A percentile compares a stretch with the other conserved stretches of the same genome.
Conservation (phyloP, 2,113 vertebrate species). For the Mesocricetus auratus region DNA sequence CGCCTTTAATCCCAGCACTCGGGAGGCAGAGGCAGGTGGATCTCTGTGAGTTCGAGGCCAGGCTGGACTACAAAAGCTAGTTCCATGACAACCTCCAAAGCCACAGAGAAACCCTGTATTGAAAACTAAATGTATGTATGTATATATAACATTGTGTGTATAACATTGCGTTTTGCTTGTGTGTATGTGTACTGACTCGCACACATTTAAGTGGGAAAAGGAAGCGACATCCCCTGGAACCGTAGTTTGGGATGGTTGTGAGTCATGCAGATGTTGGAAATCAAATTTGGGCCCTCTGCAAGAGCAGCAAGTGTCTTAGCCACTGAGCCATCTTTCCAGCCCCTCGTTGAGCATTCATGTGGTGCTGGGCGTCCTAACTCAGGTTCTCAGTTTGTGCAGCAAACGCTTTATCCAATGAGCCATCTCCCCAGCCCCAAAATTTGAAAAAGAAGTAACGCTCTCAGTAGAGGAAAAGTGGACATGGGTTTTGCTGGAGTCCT, state of each 20-base stretch:
- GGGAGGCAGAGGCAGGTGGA: too few relatives aligned
- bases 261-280: not conserved
- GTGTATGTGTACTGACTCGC: not conserved
- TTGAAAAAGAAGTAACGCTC: not conserved
- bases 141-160: too few relatives aligned
- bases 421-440: not conserved
- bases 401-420: not conserved
- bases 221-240: not conserved
- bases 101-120: too few relatives aligned
- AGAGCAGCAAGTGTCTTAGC: not conserved
- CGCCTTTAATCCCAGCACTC: too few relatives aligned
- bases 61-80: too few relatives aligned
- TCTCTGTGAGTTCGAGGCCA: too few relatives aligned
- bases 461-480: too few relatives aligned
- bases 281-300: not conserved
- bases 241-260: too few relatives aligned
- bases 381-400: not conserved
- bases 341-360: not conserved
- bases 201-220: not conserved
- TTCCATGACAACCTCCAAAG: too few relatives aligned
- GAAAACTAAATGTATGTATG: too few relatives aligned
- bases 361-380: not conserved
- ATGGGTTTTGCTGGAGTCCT: not conserved
- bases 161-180: not conserved
- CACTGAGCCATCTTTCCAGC: not conserved